Evolutionary conservation across 1,140 invertebrate species (phyloP).

Genomic region (Physella acuta): DNA sequence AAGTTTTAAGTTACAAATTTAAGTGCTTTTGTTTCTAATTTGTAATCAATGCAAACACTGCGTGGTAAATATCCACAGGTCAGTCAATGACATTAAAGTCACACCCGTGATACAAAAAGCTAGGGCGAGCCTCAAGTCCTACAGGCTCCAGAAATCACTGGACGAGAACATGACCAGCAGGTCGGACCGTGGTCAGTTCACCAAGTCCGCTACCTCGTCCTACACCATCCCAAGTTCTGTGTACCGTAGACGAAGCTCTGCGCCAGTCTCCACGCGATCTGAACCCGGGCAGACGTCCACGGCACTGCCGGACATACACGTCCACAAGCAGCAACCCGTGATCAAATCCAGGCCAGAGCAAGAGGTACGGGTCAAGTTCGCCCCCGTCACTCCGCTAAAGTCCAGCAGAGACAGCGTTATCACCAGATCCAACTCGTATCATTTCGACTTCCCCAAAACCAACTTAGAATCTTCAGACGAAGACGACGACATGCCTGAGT

Average conservation of each 20-base stretch:
- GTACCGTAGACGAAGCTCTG: background rate
- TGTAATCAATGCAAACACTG: too few relatives aligned
- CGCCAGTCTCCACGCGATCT: constrained; percentile 1
- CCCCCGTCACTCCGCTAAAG: too few relatives aligned
- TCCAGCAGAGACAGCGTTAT: too few relatives aligned
- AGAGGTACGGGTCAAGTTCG: too few relatives aligned
- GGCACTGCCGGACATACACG: too few relatives aligned
- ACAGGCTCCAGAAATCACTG: background rate
- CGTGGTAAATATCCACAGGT: too few relatives aligned
- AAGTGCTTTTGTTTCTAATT: too few relatives aligned
- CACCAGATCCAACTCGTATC: constrained; percentile 22
- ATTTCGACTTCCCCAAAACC: constrained; percentile 31
- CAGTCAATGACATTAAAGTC: constrained; percentile 37
- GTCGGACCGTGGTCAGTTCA: background rate
- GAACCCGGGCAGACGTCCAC: background rate
- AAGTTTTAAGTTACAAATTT: too few relatives aligned
- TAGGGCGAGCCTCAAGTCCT: constrained; percentile 25
- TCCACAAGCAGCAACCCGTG: too few relatives aligned
- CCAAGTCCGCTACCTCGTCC: constrained; percentile 7
- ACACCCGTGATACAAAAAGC: constrained; percentile 46
- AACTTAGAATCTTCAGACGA: too few relatives aligned
- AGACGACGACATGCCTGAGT: constrained; percentile 34
- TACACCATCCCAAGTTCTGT: background rate
- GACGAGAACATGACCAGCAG: background rate
- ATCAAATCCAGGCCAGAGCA: too few relatives aligned